A percentile compares a stretch with the other conserved stretches of the same genome.
These are phyloP conservation scores for Pristionchus japonicus DNA, from an alignment of 2,888 invertebrate species.

Conservation along the genomic window DNA sequence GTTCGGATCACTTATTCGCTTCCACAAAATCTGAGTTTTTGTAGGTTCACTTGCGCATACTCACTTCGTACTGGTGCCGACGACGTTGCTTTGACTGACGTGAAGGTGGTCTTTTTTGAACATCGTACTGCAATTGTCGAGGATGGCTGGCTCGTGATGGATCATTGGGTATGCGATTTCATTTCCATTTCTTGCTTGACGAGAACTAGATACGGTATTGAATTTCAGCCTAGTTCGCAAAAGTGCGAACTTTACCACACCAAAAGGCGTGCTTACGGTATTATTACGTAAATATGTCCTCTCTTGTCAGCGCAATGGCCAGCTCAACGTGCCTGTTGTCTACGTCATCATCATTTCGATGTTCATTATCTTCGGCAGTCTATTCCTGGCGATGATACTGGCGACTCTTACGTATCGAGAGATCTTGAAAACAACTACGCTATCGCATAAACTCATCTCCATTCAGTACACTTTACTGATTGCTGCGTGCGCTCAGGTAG, in stretches of 20 bases:
- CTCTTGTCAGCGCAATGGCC: background rate
- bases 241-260: too few relatives aligned
- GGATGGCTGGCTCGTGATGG: background rate
- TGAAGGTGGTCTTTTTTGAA: background rate
- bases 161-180: background rate
- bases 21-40: too few relatives aligned
- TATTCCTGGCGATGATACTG: background rate
- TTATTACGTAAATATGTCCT: background rate
- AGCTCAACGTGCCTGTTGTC: background rate
- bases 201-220: too few relatives aligned
- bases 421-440: background rate
- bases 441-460: background rate
- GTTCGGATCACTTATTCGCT: too few relatives aligned
- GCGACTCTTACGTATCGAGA: background rate
- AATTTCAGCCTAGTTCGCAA: too few relatives aligned
- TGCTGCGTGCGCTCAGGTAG: background rate
- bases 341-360: background rate
- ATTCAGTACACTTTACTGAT: background rate
- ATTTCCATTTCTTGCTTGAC: too few relatives aligned
- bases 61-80: background rate
- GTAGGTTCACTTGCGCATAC: background rate
- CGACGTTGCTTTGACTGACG: background rate
- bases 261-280: background rate
- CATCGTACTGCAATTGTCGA: background rate
- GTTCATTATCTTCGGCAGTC: constrained; percentile 3